Conservation (phyloP, 37 sponge, comb jelly and placozoan species). For the Crambe crambe region DNA sequence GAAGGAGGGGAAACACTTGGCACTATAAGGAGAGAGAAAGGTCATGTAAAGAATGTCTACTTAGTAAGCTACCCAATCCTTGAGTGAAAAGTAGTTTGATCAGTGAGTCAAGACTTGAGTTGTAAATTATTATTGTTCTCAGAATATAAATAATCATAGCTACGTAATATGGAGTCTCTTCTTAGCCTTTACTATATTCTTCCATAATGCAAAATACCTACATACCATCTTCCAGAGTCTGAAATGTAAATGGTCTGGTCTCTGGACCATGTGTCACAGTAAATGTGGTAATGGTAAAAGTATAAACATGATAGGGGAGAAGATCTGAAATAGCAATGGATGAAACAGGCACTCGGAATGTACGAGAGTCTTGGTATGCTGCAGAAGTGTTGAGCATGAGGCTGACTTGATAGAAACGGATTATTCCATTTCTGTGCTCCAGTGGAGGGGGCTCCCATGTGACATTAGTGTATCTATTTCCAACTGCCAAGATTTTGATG, state of each 20-base stretch:
- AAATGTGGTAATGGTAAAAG: neutral
- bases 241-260: neutral
- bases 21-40: neutral
- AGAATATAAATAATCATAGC: too few species aligned
- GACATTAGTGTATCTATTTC: neutral
- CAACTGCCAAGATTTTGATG: neutral
- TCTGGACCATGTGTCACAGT: slow-evolving; percentile 6
- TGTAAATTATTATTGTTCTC: too few species aligned
- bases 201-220: too few species aligned
- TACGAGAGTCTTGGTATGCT: neutral
- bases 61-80: too few species aligned
- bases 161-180: too few species aligned
- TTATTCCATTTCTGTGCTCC: slow-evolving; percentile 12
- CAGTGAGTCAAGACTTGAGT: too few species aligned
- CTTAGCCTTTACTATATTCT: too few species aligned
- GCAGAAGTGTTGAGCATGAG: neutral
- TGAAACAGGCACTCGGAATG: neutral
- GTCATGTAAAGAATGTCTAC: too few species aligned
- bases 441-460: slow-evolving; percentile 19
- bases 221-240: slow-evolving; percentile 31
- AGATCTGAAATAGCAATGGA: neutral
- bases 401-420: slow-evolving; percentile 4
- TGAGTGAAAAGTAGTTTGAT: too few species aligned
- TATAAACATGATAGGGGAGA: slow-evolving; percentile 6
- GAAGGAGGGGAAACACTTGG: neutral